phyloP scores from a whole-genome alignment of 2,113 vertebrate species.

The Boleophthalmus pectinirostris region DNA sequence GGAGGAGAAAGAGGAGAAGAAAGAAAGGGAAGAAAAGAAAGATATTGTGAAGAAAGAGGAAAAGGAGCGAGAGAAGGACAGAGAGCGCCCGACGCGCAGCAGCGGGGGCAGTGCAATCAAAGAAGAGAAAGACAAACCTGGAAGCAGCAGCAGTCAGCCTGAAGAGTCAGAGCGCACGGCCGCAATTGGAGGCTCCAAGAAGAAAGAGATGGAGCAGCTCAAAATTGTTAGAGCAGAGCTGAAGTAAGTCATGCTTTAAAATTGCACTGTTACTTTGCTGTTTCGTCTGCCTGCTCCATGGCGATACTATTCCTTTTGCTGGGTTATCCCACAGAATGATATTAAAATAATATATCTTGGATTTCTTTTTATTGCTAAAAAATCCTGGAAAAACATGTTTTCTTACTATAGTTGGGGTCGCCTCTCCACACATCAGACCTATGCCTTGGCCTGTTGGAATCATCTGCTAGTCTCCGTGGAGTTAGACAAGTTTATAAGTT shows the following conservation, averaged over 20 bases:
- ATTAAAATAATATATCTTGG: too few species aligned
- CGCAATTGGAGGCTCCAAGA: constrained; percentile 76
- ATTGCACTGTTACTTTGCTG: too few species aligned
- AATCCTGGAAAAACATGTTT: too few species aligned
- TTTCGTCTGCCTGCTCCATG: too few species aligned
- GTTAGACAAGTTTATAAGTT: too few species aligned
- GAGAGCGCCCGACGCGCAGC: constrained; percentile 81
- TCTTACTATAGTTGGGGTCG: too few species aligned
- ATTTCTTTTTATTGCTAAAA: too few species aligned
- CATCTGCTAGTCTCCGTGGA: too few species aligned
- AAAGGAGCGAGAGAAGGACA: constrained; percentile 80
- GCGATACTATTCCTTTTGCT: too few species aligned
- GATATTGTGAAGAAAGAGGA: constrained; percentile 84
- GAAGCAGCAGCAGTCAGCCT: constrained; percentile 70
- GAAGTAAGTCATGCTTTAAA: constrained; percentile 80
- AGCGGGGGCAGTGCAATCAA: constrained; percentile 55
- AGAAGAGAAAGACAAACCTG: constrained; percentile 73
- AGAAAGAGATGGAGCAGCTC: constrained; percentile 90
- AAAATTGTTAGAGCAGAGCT: constrained; percentile 86
- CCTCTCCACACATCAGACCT: too few species aligned
- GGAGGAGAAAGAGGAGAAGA: constrained; percentile 86
- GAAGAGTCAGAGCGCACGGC: constrained; percentile 76
- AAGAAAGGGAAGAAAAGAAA: constrained; percentile 79
- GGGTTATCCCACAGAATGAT: too few species aligned
- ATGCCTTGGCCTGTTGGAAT: too few species aligned